A percentile compares a stretch with the other conserved stretches of the same genome.
Evolutionary conservation across 2,888 invertebrate species (phyloP).

Genomic region (Bugulina stolonifera): DNA sequence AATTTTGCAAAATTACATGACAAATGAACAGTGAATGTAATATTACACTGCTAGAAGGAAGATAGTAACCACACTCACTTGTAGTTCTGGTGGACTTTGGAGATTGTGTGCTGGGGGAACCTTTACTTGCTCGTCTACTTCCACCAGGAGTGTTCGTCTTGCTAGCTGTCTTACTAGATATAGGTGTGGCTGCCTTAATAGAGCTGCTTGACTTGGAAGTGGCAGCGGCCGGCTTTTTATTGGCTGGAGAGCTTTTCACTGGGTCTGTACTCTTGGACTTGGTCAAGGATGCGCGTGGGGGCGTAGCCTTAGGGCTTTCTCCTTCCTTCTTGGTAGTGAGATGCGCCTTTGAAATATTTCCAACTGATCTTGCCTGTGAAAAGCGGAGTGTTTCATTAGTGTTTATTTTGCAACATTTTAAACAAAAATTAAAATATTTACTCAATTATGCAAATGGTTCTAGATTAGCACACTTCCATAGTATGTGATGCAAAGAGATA

Average conservation of each 20-base stretch:
- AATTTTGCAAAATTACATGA: too few species aligned
- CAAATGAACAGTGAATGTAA: too few species aligned
- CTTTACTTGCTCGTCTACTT: conserved; percentile 13
- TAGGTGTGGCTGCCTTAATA: not conserved
- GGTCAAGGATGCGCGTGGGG: not conserved
- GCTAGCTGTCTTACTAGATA: not conserved
- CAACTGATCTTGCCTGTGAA: conserved; percentile 10
- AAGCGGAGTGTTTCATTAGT: too few species aligned
- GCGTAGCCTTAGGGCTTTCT: not conserved
- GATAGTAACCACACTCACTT: too few species aligned
- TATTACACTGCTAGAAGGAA: too few species aligned
- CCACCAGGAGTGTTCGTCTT: not conserved
- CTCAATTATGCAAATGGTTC: too few species aligned
- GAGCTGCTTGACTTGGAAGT: not conserved
- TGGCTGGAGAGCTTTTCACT: not conserved
- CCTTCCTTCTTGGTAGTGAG: conserved; percentile 1
- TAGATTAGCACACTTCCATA: too few species aligned
- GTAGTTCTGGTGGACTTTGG: not conserved
- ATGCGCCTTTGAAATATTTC: conserved; percentile 14
- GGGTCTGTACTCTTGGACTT: conserved; percentile 23
- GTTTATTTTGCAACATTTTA: too few species aligned
- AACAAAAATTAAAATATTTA: too few species aligned
- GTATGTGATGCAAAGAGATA: too few species aligned
- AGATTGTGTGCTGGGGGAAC: not conserved
- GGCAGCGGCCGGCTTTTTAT: not conserved